These are phyloP conservation scores for Philhelius pedissequus DNA, from an alignment of 2,888 invertebrate genomes.

Conservation along the genomic window DNA sequence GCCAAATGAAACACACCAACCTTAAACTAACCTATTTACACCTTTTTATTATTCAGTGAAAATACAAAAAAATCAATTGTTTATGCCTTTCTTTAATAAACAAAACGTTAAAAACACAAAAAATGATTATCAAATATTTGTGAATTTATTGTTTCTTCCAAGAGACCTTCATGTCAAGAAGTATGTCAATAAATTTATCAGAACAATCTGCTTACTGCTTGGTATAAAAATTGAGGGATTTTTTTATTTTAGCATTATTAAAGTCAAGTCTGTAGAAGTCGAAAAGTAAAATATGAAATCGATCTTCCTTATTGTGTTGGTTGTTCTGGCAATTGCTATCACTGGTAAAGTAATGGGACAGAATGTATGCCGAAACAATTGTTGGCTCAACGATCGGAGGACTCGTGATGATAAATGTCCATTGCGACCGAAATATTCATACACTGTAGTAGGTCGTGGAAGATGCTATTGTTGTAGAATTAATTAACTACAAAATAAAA, in stretches of 20 bases:
- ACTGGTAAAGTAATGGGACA: neutral
- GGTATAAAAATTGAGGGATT: neutral
- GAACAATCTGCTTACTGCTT: neutral
- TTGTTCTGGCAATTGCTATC: neutral
- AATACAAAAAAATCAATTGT: too few relatives aligned
- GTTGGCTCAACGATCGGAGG: neutral
- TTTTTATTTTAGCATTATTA: neutral
- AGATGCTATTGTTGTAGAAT: conserved; percentile 13
- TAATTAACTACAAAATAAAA: too few relatives aligned
- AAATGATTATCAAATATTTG: too few relatives aligned
- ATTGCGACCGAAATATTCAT: conserved; percentile 2
- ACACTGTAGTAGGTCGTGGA: neutral
- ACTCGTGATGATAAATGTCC: neutral
- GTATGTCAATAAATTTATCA: neutral
- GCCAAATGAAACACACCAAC: too few relatives aligned
- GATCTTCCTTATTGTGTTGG: neutral
- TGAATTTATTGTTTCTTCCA: too few relatives aligned
- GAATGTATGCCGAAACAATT: neutral
- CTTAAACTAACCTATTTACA: too few relatives aligned
- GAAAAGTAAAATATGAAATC: neutral
- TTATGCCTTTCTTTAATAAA: too few relatives aligned
- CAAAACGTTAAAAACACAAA: too few relatives aligned
- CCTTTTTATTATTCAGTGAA: too few relatives aligned
- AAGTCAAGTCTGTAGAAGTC: neutral
- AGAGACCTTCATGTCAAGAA: too few relatives aligned